These are phyloP conservation scores for Xiphorhynchus erythropygius DNA, from an alignment of 2,797 vertebrate species.

Conservation along the genomic window DNA sequence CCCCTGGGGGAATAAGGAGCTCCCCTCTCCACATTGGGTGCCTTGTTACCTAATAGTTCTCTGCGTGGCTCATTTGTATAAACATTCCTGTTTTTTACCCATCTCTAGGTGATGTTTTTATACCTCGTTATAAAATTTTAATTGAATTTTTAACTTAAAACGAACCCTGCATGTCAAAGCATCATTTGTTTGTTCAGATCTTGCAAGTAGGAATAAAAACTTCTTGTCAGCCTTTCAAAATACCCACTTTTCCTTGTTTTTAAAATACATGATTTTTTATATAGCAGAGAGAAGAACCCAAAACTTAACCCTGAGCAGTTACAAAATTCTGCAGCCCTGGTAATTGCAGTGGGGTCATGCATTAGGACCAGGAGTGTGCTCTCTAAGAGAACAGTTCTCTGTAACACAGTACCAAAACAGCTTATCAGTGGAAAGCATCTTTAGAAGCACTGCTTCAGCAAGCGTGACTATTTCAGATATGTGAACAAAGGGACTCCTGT, in stretches of 20 bases:
- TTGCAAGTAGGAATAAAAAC: not conserved
- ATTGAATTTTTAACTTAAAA: not conserved
- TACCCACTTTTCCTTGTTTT: not conserved
- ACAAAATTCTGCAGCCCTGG: not conserved
- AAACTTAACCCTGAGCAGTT: not conserved
- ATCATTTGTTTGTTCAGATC: not conserved
- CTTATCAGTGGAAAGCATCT: not conserved
- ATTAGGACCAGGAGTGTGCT: not conserved
- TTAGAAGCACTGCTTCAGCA: not conserved
- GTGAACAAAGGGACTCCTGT: not conserved
- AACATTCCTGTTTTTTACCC: not conserved
- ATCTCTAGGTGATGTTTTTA: not conserved
- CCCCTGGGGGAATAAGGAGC: not conserved
- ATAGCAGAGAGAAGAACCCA: not conserved
- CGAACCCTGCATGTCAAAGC: not conserved
- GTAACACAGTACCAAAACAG: rapidly evolving
- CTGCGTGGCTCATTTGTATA: not conserved
- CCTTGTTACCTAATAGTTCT: not conserved
- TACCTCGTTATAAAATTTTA: not conserved
- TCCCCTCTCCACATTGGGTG: not conserved
- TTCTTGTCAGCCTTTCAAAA: not conserved
- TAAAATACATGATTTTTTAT: not conserved
- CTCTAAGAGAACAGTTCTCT: not conserved
- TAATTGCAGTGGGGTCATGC: not conserved
- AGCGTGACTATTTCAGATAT: not conserved